Evolutionary conservation across 2,113 vertebrate genomes (phyloP).

Genomic region (Callorhinus ursinus): DNA sequence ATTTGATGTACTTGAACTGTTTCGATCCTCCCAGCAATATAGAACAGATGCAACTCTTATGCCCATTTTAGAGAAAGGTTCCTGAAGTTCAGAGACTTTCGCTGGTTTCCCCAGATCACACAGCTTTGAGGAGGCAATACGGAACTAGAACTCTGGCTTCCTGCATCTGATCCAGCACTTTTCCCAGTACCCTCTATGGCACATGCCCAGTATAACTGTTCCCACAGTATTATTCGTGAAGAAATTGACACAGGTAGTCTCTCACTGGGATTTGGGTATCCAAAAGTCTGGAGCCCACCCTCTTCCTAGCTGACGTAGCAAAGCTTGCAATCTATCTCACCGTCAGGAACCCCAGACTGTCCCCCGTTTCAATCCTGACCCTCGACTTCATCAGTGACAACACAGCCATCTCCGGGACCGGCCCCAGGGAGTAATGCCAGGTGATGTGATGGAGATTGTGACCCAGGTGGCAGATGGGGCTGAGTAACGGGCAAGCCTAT

Average conservation of each 20-base stretch:
- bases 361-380: background rate
- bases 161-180: background rate
- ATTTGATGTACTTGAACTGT: background rate
- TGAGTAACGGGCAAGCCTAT: constrained; percentile 62
- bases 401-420: background rate
- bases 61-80: background rate
- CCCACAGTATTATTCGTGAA: background rate
- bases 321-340: background rate
- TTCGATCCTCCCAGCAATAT: background rate
- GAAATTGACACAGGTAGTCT: background rate
- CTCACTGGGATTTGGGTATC: background rate
- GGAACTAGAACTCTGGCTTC: background rate
- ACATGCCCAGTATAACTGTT: background rate
- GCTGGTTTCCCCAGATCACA: background rate
- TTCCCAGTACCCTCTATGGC: background rate
- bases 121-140: background rate
- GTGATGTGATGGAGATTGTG: constrained; percentile 41
- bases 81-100: background rate
- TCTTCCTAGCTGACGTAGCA: background rate
- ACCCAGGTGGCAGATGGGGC: constrained; percentile 43
- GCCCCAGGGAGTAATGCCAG: constrained; percentile 6
- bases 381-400: background rate
- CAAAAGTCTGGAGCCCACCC: background rate
- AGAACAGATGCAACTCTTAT: background rate
- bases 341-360: background rate